phyloP scores from a whole-genome alignment of 2,888 invertebrate species.

The Thumatha senex region DNA sequence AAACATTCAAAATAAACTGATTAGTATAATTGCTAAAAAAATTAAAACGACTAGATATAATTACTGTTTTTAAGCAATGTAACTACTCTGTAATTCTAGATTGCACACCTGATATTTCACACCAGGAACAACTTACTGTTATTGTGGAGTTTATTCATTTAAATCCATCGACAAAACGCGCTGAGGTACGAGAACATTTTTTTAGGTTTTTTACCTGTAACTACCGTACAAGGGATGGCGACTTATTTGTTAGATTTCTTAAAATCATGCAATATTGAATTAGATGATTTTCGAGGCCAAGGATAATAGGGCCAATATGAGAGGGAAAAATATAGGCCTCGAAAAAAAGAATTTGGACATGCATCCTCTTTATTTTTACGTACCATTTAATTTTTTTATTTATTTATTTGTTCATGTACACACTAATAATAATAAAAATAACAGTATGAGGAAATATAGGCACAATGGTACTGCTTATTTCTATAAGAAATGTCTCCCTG shows the following conservation, averaged over 20 bases:
- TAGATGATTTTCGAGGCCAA: conserved; percentile 40
- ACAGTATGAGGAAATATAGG: no score
- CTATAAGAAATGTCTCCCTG: no score
- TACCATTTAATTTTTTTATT: no score
- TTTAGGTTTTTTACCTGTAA: conserved; percentile 16
- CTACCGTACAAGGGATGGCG: conserved; percentile 19
- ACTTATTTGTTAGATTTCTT: neutral
- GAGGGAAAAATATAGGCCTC: conserved; percentile 46
- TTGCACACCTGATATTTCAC: conserved; percentile 1
- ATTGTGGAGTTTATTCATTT: neutral
- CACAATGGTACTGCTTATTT: no score
- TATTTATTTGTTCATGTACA: no score
- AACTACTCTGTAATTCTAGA: neutral
- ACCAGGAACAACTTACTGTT: neutral
- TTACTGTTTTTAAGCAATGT: neutral
- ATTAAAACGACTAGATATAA: neutral
- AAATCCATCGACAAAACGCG: neutral
- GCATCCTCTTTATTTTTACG: conserved; percentile 12
- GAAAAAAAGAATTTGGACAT: conserved; percentile 44
- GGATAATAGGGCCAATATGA: conserved; percentile 50
- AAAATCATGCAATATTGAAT: neutral
- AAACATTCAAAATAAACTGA: neutral
- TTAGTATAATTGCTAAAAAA: neutral
- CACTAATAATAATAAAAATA: no score
- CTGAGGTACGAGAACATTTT: conserved; percentile 3